A percentile compares a stretch with the other conserved stretches of the same genome.
Evolutionary conservation across 2,797 vertebrate species (phyloP).

Genomic region (Gila robusta): DNA sequence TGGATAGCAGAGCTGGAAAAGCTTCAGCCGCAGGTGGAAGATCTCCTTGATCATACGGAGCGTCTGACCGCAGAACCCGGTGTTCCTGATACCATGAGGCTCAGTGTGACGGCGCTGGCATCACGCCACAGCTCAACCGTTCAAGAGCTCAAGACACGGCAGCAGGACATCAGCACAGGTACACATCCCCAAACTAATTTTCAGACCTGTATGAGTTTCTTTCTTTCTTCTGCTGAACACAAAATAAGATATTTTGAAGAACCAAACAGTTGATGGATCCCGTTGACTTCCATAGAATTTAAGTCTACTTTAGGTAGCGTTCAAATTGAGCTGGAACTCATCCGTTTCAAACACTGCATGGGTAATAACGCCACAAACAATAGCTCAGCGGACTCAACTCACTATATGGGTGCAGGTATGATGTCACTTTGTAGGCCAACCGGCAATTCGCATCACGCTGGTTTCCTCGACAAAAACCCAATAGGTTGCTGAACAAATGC

Average conservation of each 20-base stretch:
- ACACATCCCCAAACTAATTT: slow-evolving; percentile 24
- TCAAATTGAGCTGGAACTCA: not conserved
- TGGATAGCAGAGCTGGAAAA: slow-evolving; percentile 75
- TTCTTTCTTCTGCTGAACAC: too few relatives aligned
- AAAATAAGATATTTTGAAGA: not conserved
- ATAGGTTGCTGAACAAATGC: not conserved
- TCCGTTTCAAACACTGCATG: not conserved
- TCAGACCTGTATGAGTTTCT: too few relatives aligned
- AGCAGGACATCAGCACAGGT: slow-evolving; percentile 83
- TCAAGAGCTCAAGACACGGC: slow-evolving; percentile 78
- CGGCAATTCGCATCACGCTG: too few relatives aligned
- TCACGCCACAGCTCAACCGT: slow-evolving; percentile 74
- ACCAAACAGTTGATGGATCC: too few relatives aligned
- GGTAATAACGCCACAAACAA: too few relatives aligned
- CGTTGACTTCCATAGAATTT: too few relatives aligned
- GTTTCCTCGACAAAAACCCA: too few relatives aligned
- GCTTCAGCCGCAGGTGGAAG: slow-evolving; percentile 77
- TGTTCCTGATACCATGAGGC: slow-evolving; percentile 77
- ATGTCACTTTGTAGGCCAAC: too few relatives aligned
- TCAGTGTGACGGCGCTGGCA: slow-evolving; percentile 74
- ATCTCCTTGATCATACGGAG: slow-evolving; percentile 72
- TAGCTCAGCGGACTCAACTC: not conserved
- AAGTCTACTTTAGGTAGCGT: not conserved
- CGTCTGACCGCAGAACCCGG: slow-evolving; percentile 70
- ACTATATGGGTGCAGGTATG: too few relatives aligned